These are phyloP conservation scores for Zosterops borbonicus DNA, from an alignment of 2,113 vertebrate species.

Conservation along the genomic window DNA sequence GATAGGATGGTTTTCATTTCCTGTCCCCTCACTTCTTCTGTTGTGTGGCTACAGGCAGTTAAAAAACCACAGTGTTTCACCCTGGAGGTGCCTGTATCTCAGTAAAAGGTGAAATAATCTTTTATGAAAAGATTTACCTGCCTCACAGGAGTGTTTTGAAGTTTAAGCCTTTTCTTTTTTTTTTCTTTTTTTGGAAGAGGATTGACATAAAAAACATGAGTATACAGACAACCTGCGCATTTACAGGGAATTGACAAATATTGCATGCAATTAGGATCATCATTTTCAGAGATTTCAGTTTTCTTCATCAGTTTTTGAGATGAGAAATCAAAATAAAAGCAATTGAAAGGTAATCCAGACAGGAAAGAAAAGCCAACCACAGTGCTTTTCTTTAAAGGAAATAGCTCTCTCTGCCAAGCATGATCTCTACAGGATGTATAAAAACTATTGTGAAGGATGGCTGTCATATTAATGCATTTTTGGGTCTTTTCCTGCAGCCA, in stretches of 20 bases:
- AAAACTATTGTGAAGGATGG: conserved; percentile 4
- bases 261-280: background rate
- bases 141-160: background rate
- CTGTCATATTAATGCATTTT: conserved; percentile 1
- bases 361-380: background rate
- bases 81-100: background rate
- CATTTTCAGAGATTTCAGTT: background rate
- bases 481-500: conserved; percentile 29
- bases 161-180: background rate
- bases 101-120: conserved; percentile 39
- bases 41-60: conserved; percentile 8
- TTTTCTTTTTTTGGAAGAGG: background rate
- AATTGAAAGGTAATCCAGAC: background rate
- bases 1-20: conserved; percentile 55
- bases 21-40: conserved; percentile 7
- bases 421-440: background rate
- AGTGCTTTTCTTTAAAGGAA: background rate
- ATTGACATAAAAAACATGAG: background rate
- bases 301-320: background rate
- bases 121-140: conserved; percentile 44
- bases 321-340: background rate
- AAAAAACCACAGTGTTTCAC: conserved; percentile 14
- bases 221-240: background rate
- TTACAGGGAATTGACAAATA: background rate
- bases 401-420: background rate